phyloP scores from a whole-genome alignment of 2,113 vertebrate species.

The Onychorhynchus coronatus region DNA sequence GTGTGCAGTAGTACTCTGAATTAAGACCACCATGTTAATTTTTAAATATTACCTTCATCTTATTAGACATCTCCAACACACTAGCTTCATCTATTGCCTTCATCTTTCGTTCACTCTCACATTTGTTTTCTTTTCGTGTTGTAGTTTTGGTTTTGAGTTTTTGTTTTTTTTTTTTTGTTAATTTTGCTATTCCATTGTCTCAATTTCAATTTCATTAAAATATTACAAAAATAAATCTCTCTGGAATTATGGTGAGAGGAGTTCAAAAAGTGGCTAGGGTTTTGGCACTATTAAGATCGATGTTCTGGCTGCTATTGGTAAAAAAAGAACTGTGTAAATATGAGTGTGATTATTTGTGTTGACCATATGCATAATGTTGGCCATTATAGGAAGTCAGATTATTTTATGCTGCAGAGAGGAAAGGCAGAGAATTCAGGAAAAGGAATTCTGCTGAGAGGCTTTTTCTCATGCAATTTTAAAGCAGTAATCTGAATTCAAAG shows the following conservation, averaged over 20 bases:
- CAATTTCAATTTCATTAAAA: background rate
- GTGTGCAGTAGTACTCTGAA: background rate
- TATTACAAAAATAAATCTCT: background rate
- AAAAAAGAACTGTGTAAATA: background rate
- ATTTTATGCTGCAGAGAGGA: background rate
- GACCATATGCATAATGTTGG: background rate
- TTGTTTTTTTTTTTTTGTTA: too few species aligned
- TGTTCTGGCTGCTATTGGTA: background rate
- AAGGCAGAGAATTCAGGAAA: background rate
- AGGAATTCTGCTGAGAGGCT: background rate
- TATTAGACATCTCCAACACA: background rate
- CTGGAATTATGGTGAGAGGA: background rate
- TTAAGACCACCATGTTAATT: background rate
- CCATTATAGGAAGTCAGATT: background rate
- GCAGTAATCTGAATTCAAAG: background rate
- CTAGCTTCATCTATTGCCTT: background rate
- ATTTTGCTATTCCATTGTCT: background rate
- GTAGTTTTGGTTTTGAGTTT: background rate
- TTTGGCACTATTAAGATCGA: background rate
- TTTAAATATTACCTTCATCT: background rate
- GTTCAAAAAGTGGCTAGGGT: background rate
- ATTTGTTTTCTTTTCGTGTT: background rate
- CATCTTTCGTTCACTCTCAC: background rate
- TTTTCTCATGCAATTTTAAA: background rate
- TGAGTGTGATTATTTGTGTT: background rate